Percentiles rank a stretch among this genome's conserved stretches.
These are phyloP conservation scores for Alligator sinensis DNA, from an alignment of 2,113 vertebrate species.

Conservation along the genomic window DNA sequence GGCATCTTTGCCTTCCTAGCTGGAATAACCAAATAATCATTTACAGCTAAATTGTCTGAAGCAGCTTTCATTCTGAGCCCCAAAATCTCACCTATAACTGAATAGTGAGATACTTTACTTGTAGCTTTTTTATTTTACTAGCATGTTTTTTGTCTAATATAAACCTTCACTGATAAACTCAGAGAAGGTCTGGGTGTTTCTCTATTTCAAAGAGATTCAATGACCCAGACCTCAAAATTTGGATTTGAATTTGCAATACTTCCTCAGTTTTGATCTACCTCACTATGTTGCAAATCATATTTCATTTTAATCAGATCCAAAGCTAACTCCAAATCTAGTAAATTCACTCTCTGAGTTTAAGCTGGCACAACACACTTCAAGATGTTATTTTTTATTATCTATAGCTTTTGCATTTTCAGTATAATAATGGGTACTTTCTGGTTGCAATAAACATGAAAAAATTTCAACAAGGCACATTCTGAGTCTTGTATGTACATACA, in stretches of 20 bases:
- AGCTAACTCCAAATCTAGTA: neutral
- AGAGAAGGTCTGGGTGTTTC: too few relatives aligned
- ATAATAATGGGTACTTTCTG: neutral
- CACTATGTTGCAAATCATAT: too few relatives aligned
- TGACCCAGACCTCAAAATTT: neutral
- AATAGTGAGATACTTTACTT: too few relatives aligned
- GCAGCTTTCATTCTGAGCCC: too few relatives aligned
- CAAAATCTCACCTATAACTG: too few relatives aligned
- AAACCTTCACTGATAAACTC: too few relatives aligned
- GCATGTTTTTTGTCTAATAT: neutral
- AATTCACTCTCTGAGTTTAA: neutral
- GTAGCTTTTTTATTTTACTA: neutral
- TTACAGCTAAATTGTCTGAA: too few relatives aligned
- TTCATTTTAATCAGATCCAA: neutral
- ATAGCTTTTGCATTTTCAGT: neutral
- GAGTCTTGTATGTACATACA: neutral
- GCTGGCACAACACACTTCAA: neutral
- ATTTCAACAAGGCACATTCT: neutral
- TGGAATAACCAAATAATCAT: too few relatives aligned
- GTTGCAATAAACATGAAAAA: neutral
- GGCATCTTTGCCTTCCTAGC: too few relatives aligned
- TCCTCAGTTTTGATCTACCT: neutral
- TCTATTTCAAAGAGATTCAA: neutral
- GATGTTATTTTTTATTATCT: neutral
- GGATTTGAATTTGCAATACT: neutral